phyloP scores from a whole-genome alignment of 2,113 vertebrate genomes.

The Onychorhynchus coronatus region DNA sequence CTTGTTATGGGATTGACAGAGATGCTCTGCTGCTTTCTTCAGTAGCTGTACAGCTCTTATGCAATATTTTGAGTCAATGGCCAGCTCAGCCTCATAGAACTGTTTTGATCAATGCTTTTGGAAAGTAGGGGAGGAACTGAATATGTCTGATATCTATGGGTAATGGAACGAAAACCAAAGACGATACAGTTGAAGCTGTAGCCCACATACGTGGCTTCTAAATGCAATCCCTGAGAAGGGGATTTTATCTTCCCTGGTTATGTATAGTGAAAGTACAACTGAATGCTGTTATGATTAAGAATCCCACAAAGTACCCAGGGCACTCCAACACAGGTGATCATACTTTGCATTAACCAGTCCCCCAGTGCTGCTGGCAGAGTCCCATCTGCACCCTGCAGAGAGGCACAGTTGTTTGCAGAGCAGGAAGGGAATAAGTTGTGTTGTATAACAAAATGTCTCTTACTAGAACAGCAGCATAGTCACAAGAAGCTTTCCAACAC shows the following conservation, averaged over 20 bases:
- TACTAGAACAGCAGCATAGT: not conserved
- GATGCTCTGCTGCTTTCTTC: not conserved
- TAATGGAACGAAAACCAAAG: not conserved
- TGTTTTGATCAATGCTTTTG: not conserved
- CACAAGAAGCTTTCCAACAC: not conserved
- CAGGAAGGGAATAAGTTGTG: not conserved
- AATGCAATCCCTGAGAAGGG: not conserved
- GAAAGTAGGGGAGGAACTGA: not conserved
- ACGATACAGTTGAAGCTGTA: not conserved
- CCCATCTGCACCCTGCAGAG: not conserved
- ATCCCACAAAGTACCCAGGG: not conserved
- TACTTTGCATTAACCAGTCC: not conserved
- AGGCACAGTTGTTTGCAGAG: not conserved
- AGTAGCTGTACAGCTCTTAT: conserved; percentile 3
- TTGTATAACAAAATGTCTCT: not conserved
- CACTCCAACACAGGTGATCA: not conserved
- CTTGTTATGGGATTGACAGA: not conserved
- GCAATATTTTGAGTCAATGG: not conserved
- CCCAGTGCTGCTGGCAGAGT: not conserved
- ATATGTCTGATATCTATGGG: not conserved
- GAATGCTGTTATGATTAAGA: not conserved
- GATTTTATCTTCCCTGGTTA: not conserved
- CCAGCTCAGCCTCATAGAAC: not conserved
- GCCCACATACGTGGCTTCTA: not conserved
- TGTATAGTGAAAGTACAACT: not conserved